These are phyloP conservation scores for Planiliza haematocheilus DNA, from an alignment of 2,113 vertebrate genomes.

Conservation along the genomic window DNA sequence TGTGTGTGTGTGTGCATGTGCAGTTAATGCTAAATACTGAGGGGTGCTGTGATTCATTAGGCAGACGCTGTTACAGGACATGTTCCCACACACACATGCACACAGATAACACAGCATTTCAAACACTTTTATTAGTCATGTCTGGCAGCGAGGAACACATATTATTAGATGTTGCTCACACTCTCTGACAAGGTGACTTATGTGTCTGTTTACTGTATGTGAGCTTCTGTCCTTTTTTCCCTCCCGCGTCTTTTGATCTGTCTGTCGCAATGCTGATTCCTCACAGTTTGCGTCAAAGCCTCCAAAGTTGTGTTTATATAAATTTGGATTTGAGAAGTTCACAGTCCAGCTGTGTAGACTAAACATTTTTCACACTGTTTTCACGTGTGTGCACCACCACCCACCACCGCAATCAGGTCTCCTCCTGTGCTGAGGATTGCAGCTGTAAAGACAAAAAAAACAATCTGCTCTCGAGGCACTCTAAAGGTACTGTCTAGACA, in stretches of 20 bases:
- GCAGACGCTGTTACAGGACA: conserved; percentile 36
- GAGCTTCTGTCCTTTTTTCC: background rate
- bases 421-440: conserved; percentile 37
- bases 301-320: conserved; percentile 56
- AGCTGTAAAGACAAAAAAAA: conserved; percentile 28
- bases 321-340: conserved; percentile 60
- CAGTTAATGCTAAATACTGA: conserved; percentile 54
- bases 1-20: conserved; percentile 35
- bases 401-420: conserved; percentile 23
- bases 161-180: conserved; percentile 47
- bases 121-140: conserved; percentile 55
- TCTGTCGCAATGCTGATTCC: conserved; percentile 42
- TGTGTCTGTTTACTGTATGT: conserved; percentile 7
- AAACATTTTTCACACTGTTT: conserved; percentile 69
- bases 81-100: conserved; percentile 8
- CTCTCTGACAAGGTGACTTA: background rate
- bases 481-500: conserved; percentile 25
- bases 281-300: conserved; percentile 40
- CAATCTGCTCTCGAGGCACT: conserved; percentile 21
- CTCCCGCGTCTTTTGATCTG: conserved; percentile 31
- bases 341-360: conserved; percentile 79
- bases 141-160: conserved; percentile 32
- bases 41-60: conserved; percentile 65
- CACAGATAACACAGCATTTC: background rate
- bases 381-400: conserved; percentile 31